Percentiles rank a stretch among this genome's conserved stretches.
Evolutionary conservation across 1,140 invertebrate genomes (phyloP).

Genomic region (Anthonomus grandis): DNA sequence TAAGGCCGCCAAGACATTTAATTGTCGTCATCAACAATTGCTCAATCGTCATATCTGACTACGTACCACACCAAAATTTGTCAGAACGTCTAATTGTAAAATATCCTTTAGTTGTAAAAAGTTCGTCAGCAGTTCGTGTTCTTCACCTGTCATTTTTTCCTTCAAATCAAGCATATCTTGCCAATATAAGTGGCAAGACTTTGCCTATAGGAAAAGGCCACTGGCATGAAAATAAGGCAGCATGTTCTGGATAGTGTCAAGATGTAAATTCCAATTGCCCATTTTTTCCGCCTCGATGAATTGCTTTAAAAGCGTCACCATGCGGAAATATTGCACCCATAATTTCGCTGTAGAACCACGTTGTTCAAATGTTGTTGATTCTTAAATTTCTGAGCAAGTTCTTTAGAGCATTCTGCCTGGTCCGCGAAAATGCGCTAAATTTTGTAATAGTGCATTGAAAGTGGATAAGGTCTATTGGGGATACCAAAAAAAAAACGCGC

Average conservation of each 20-base stretch:
- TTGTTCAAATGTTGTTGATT: too few relatives aligned
- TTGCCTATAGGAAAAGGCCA: constrained; percentile 51
- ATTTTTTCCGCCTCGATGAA: constrained; percentile 41
- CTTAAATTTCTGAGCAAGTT: too few relatives aligned
- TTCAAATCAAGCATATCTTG: constrained; percentile 47
- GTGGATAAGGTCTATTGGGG: too few relatives aligned
- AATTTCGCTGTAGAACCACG: constrained; percentile 33
- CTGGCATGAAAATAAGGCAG: constrained; percentile 47
- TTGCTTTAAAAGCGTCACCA: constrained; percentile 35
- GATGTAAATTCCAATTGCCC: constrained; percentile 44
- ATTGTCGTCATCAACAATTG: constrained; percentile 46
- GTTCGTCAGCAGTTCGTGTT: constrained; percentile 9
- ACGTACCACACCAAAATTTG: constrained; percentile 48
- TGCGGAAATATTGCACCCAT: constrained; percentile 44
- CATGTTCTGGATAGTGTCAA: constrained; percentile 42
- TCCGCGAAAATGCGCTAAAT: too few relatives aligned
- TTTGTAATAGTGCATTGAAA: too few relatives aligned
- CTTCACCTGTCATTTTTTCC: constrained; percentile 21
- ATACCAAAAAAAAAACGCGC: too few relatives aligned
- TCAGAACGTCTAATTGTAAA: constrained; percentile 44
- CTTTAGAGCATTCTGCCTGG: too few relatives aligned
- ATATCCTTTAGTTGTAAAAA: constrained; percentile 24
- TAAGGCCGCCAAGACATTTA: constrained; percentile 38
- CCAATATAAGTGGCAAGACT: constrained; percentile 49
- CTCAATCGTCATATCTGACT: constrained; percentile 48